phyloP scores from a whole-genome alignment of 2,797 vertebrate species.

The Acrossocheilus wenchowensis region DNA sequence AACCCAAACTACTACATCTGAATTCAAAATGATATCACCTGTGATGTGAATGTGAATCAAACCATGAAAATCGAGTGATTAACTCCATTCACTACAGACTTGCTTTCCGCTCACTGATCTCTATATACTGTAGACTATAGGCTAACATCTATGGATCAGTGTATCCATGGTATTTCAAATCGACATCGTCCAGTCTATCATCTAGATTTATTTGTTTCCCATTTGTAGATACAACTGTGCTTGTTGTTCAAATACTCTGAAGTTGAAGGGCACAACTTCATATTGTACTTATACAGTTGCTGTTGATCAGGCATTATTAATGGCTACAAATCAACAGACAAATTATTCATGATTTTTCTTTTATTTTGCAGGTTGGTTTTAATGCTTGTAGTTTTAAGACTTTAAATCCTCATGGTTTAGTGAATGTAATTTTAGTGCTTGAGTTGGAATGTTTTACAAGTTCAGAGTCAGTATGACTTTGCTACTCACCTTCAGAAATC shows the following conservation, averaged over 20 bases:
- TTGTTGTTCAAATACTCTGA: neutral
- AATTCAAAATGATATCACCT: neutral
- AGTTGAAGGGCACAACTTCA: neutral
- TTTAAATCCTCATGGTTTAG: conserved; percentile 18
- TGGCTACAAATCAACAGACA: neutral
- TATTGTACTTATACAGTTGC: neutral
- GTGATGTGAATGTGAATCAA: neutral
- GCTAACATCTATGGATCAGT: neutral
- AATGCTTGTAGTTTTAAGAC: neutral
- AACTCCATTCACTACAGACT: neutral
- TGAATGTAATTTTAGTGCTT: neutral
- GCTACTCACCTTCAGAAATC: neutral
- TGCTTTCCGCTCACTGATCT: neutral
- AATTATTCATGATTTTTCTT: neutral
- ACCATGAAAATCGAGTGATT: neutral
- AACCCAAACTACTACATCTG: neutral
- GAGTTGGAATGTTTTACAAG: neutral
- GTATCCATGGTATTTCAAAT: neutral
- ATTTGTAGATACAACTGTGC: neutral
- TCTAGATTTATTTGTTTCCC: neutral
- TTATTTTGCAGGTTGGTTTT: neutral
- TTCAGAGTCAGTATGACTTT: neutral
- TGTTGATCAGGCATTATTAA: neutral
- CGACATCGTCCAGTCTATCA: neutral
- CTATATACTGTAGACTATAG: neutral